Conservation (phyloP, 1,140 invertebrate species). For the Magallana gigas region DNA sequence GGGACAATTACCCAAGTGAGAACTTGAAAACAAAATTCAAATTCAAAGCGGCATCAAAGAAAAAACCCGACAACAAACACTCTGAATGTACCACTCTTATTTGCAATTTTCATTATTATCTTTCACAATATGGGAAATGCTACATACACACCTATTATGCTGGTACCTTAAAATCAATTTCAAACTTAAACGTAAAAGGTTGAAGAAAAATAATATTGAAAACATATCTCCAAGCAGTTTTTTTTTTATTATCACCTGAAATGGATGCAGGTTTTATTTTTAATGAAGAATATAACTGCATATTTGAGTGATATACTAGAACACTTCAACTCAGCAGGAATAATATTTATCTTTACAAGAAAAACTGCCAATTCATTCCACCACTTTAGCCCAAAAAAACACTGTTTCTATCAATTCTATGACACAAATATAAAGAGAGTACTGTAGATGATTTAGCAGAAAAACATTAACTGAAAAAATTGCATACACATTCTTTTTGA, state of each 20-base stretch:
- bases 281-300: no score
- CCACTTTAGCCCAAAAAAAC: no score
- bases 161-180: slow-evolving; percentile 16
- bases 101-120: slow-evolving; percentile 22
- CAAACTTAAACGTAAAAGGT: neutral
- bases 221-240: neutral
- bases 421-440: no score
- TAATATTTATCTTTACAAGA: neutral
- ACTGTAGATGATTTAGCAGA: no score
- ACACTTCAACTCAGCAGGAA: no score
- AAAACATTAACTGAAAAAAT: no score
- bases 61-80: neutral
- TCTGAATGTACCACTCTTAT: neutral
- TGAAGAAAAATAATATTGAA: neutral
- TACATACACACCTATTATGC: neutral
- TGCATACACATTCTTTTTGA: no score
- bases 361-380: neutral
- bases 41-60: neutral
- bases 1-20: slow-evolving; percentile 1
- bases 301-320: no score
- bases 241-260: no score
- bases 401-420: no score
- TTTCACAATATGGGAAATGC: neutral
- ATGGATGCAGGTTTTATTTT: no score
- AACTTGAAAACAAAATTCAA: neutral